Base-by-base conservation (phyloP, 2,113 vertebrate species). In the Epinephelus moara region DNA sequence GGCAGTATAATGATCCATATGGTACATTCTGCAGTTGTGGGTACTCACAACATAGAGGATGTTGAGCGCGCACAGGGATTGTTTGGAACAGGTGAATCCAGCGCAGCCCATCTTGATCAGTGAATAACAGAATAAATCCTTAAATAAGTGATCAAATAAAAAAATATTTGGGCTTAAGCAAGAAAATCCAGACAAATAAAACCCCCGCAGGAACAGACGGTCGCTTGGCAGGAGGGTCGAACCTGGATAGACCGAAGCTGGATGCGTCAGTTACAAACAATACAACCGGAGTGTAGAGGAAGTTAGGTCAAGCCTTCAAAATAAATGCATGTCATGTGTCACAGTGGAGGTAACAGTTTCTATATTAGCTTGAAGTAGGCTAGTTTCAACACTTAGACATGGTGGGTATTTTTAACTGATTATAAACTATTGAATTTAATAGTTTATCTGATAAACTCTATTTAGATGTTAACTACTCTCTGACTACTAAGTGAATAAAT, bases 41-140 rank as follows among this genome's bases (percentile, higher is more conserved):
- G 56, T 85, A 95, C 94, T 95, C 84, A 96, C 95, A 50, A 96
- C 93, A 73, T 95, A 94, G 80, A 95, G 93, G 93, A 95, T 95
- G 93, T 95, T 95, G 88, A 95, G 92, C 56, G 90, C 94, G 47
- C 95, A 94, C 59, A 95, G 93, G 47, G 78, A 91, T 75, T 94
- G 94, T 72, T 94, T 95, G 80, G 94, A 94, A 91, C 95, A 95
- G 93, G 94, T 94, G 84, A 95, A 95, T 68, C 94, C 94, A n/a
- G 88, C 85, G 85, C 93, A 95, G 67, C 88, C 85, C 95, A 95
- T 96, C 57, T 74, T 70, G 27, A 2, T 21, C n/a, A 25, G 13
- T 11, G 3, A 56, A 59, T 4, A 1, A 73, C 4, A 9, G 5
- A 70, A 56, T 18, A 9, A 59, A 69, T 18, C 21, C 64, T n/a